These are phyloP conservation scores for Mongoloraphidia duomilia DNA, from an alignment of 2,888 invertebrate genomes.

Conservation along the genomic window DNA sequence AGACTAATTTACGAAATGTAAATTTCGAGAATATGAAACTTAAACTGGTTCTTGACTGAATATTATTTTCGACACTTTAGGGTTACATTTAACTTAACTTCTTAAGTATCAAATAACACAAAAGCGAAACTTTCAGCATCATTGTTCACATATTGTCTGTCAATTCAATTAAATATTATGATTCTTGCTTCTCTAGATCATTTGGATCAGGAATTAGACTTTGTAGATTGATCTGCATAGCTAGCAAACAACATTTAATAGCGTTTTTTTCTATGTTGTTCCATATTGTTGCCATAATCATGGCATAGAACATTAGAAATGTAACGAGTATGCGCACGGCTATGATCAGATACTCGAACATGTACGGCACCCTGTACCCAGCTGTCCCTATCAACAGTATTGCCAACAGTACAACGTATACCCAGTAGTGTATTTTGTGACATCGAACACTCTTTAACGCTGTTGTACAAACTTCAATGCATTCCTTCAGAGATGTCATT, in stretches of 20 bases:
- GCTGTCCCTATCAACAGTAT: slow-evolving; percentile 37
- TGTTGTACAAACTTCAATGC: slow-evolving; percentile 42
- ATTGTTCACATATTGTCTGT: too few species aligned
- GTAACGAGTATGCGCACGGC: slow-evolving; percentile 47
- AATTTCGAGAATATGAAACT: too few species aligned
- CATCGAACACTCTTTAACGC: slow-evolving; percentile 36
- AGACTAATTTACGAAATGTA: too few species aligned
- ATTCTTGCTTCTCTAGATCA: too few species aligned
- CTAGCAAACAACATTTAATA: slow-evolving; percentile 55
- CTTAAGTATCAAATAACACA: too few species aligned
- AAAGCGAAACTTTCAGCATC: too few species aligned
- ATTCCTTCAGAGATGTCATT: slow-evolving; percentile 34
- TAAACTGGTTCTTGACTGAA: too few species aligned
- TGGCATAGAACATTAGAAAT: slow-evolving; percentile 47
- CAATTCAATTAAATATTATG: too few species aligned
- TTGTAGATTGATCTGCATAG: slow-evolving; percentile 43
- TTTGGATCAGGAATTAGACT: too few species aligned
- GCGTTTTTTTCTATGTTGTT: slow-evolving; percentile 68
- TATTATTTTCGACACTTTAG: too few species aligned
- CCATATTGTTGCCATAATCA: slow-evolving; percentile 72
- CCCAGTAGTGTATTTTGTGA: slow-evolving; percentile 38
- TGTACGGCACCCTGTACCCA: slow-evolving; percentile 29
- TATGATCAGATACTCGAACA: slow-evolving; percentile 35
- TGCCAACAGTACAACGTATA: slow-evolving; percentile 34
- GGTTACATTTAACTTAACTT: too few species aligned